Conservation (phyloP, 2,888 invertebrate genomes). For the Magallana nippona region DNA sequence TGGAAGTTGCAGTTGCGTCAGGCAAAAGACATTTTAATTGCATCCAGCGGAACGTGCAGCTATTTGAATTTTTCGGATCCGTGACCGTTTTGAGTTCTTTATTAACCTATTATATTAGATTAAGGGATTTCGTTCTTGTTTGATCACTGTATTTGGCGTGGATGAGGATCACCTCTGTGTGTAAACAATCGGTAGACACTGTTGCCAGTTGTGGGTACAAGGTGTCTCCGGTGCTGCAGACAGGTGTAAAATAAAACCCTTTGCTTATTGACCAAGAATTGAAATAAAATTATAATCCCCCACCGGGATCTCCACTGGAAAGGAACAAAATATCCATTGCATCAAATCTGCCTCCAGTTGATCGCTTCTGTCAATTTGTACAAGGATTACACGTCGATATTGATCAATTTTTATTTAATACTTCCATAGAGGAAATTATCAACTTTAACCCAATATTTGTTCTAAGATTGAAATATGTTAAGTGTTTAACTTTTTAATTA, state of each 20-base stretch:
- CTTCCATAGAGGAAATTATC: constrained; percentile 38
- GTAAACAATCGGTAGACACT: constrained; percentile 30
- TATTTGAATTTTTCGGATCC: background rate
- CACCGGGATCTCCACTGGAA: constrained; percentile 6
- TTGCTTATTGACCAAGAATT: constrained; percentile 34
- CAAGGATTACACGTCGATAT: constrained; percentile 15
- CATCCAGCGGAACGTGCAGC: constrained; percentile 1
- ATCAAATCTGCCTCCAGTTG: constrained; percentile 31
- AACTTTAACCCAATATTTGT: constrained; percentile 38
- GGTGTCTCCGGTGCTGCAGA: background rate
- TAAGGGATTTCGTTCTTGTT: constrained; percentile 12
- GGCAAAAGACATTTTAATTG: background rate
- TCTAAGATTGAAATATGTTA: constrained; percentile 34
- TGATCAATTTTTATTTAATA: constrained; percentile 13
- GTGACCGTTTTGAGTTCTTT: background rate
- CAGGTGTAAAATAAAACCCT: constrained; percentile 34
- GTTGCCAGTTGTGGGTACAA: constrained; percentile 9
- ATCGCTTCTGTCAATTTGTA: constrained; percentile 25
- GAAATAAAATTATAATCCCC: constrained; percentile 19
- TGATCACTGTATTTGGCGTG: constrained; percentile 14
- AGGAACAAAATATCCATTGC: constrained; percentile 28
- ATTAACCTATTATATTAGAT: constrained; percentile 21
- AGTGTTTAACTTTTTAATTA: constrained; percentile 45
- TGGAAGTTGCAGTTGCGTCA: constrained; percentile 3
- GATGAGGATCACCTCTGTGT: background rate